Evolutionary conservation across 2,888 invertebrate genomes (phyloP).

Genomic region (Tortrix viridana): DNA sequence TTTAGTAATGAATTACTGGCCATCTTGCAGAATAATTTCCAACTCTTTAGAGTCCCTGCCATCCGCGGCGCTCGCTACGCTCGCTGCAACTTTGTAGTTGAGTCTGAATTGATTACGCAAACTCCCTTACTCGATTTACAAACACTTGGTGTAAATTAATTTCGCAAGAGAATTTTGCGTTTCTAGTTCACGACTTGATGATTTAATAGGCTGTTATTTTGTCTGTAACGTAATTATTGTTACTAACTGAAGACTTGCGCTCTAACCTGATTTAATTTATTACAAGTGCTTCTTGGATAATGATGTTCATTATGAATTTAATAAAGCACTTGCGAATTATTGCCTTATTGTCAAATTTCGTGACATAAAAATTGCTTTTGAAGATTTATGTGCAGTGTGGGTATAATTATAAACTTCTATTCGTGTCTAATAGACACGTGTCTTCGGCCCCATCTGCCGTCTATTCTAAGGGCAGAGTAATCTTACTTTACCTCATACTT

Average conservation of each 20-base stretch:
- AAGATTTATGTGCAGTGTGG: too few species aligned
- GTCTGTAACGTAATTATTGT: conserved; percentile 24
- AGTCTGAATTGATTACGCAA: conserved; percentile 43
- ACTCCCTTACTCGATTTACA: conserved; percentile 42
- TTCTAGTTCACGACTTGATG: conserved; percentile 4
- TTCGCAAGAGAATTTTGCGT: conserved; percentile 11
- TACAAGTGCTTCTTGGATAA: conserved; percentile 4
- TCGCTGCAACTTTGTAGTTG: conserved; percentile 38
- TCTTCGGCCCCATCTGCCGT: too few species aligned
- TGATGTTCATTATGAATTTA: neutral
- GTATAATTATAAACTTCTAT: too few species aligned
- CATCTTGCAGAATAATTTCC: conserved; percentile 8
- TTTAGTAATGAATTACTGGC: neutral
- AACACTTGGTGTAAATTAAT: conserved; percentile 22
- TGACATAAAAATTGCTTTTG: too few species aligned
- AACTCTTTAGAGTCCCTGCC: conserved; percentile 27
- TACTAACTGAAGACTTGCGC: conserved; percentile 14
- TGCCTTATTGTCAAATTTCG: too few species aligned
- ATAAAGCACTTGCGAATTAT: too few species aligned
- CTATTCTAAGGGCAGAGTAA: too few species aligned
- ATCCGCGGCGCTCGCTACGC: conserved; percentile 31
- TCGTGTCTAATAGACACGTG: too few species aligned
- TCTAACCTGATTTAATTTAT: conserved; percentile 11
- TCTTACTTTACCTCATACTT: too few species aligned
- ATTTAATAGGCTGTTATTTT: conserved; percentile 24